phyloP scores from a whole-genome alignment of 2,888 invertebrate species.

The Andrena fulva region DNA sequence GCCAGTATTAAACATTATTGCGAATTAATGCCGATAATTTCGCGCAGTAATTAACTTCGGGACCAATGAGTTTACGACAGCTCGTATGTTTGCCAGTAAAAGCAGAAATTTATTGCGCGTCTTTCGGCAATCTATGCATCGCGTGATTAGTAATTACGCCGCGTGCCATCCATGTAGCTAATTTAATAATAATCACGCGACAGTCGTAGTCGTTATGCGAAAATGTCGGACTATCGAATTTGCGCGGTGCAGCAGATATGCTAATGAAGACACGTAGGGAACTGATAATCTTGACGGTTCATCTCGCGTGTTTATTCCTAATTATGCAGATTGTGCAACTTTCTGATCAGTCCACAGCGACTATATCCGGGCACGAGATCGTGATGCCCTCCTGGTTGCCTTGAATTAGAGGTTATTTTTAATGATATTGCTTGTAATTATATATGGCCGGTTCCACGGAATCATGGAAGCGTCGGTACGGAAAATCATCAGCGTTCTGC shows the following conservation, averaged over 20 bases:
- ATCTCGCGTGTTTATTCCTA: slow-evolving; percentile 69
- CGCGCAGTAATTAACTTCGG: too few species aligned
- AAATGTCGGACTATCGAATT: slow-evolving; percentile 4
- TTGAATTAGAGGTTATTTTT: slow-evolving; percentile 60
- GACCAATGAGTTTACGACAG: too few species aligned
- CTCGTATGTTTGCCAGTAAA: background rate
- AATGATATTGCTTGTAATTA: slow-evolving; percentile 67
- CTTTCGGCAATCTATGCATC: background rate
- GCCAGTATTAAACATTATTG: too few species aligned
- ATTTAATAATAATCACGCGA: background rate
- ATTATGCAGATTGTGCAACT: slow-evolving; percentile 69
- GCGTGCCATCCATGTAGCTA: background rate
- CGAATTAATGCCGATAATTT: too few species aligned
- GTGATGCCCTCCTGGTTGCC: slow-evolving; percentile 51
- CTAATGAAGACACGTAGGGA: slow-evolving; percentile 66
- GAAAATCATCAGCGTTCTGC: background rate
- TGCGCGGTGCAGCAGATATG: slow-evolving; percentile 53
- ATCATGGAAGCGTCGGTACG: slow-evolving; percentile 4
- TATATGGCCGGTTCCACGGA: slow-evolving; percentile 31
- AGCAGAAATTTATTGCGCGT: background rate
- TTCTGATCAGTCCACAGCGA: slow-evolving; percentile 59
- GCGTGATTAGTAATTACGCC: background rate
- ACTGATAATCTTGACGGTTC: slow-evolving; percentile 66
- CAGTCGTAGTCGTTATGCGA: background rate
- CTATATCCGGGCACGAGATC: slow-evolving; percentile 61